Evolutionary conservation across 2,888 invertebrate species (phyloP).

Genomic region (Trichacis sp.): DNA sequence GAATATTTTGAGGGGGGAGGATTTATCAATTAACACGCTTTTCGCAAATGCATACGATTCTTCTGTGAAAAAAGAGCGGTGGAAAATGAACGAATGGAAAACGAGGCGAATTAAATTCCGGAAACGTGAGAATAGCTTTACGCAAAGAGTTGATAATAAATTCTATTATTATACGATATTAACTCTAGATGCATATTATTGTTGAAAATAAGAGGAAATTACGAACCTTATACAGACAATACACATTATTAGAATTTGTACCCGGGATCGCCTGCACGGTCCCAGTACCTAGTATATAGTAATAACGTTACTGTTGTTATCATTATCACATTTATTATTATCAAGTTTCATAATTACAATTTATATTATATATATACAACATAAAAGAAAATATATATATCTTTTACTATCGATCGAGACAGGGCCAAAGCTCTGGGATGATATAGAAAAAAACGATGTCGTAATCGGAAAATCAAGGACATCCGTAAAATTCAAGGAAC

Average conservation of each 20-base stretch:
- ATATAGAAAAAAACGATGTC: conserved; percentile 8
- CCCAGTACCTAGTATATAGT: conserved; percentile 48
- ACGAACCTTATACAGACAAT: conserved; percentile 52
- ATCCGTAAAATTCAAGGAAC: background rate
- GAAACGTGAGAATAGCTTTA: conserved; percentile 41
- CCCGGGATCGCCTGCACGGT: conserved; percentile 30
- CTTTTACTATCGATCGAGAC: conserved; percentile 43
- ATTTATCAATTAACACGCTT: no score
- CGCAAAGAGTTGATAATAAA: conserved; percentile 45
- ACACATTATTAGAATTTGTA: conserved; percentile 53
- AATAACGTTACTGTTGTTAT: conserved; percentile 53
- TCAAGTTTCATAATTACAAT: conserved; percentile 48
- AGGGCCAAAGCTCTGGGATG: conserved; percentile 14
- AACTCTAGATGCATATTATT: conserved; percentile 50
- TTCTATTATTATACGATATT: conserved; percentile 51
- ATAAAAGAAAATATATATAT: conserved; percentile 39
- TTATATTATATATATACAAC: conserved; percentile 46
- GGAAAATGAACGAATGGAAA: conserved; percentile 13
- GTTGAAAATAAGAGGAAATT: conserved; percentile 49
- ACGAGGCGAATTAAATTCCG: conserved; percentile 35
- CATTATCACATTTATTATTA: conserved; percentile 51
- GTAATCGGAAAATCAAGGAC: conserved; percentile 2
- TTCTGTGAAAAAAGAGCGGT: background rate
- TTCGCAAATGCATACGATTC: conserved; percentile 2
- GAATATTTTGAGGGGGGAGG: no score